Conservation (phyloP, 2,113 vertebrate genomes). For the Epinephelus fuscoguttatus region DNA sequence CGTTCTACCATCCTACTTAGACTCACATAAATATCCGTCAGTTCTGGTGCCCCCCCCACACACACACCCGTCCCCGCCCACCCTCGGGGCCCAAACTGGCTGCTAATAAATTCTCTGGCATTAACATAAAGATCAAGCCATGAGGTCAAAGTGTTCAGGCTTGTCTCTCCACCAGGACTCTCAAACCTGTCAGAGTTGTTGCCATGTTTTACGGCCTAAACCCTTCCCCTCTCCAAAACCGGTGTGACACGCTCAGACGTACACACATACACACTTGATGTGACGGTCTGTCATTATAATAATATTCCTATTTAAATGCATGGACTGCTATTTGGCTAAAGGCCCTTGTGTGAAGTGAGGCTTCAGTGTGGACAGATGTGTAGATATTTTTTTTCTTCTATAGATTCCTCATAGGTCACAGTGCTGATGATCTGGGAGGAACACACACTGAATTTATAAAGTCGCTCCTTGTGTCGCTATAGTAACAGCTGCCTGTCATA, state of each 20-base stretch:
- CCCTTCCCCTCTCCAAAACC: conserved; percentile 40
- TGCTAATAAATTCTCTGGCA: conserved; percentile 71
- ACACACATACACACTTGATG: conserved; percentile 33
- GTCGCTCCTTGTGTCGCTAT: conserved; percentile 2
- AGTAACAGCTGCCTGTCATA: conserved; percentile 29
- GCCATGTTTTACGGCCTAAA: conserved; percentile 73
- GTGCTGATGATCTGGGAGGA: conserved; percentile 16
- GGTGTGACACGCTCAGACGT: conserved; percentile 33
- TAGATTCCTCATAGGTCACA: conserved; percentile 57
- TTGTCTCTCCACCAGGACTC: conserved; percentile 62
- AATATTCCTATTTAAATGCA: conserved; percentile 99
- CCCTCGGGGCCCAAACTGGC: conserved; percentile 46
- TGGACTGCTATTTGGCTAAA: conserved; percentile 91
- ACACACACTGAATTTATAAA: conserved; percentile 28
- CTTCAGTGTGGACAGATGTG: conserved; percentile 64
- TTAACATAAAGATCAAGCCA: conserved; percentile 66
- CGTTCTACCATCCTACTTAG: conserved; percentile 38
- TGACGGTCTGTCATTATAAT: conserved; percentile 90
- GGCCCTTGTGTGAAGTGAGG: conserved; percentile 76
- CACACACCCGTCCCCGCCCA: accelerated
- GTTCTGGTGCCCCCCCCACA: conserved; percentile 12
- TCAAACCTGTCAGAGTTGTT: conserved; percentile 70
- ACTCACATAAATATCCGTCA: conserved; percentile 58
- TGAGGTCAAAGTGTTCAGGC: conserved; percentile 72
- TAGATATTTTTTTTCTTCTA: conserved; percentile 14